A percentile compares a stretch with the other conserved stretches of the same genome.
phyloP scores from a whole-genome alignment of 35 echinoderm and acorn worm genomes.

The Strongylocentrotus purpuratus region DNA sequence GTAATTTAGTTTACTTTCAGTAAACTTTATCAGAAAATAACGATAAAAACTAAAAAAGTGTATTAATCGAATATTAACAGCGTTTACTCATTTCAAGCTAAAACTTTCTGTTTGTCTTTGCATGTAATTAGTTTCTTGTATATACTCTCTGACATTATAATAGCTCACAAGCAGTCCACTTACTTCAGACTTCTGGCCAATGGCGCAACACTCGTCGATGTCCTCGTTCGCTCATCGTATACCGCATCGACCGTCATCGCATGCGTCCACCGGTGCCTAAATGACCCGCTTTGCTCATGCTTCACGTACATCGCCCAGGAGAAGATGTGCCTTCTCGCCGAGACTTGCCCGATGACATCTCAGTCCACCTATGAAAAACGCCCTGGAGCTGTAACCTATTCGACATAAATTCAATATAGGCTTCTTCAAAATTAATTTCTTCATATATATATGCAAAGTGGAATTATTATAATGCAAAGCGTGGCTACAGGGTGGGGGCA shows the following conservation, averaged over 20 bases:
- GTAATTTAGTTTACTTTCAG: no score
- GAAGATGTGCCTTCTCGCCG: neutral
- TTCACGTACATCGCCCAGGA: neutral
- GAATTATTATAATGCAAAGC: no score
- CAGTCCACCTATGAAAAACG: neutral
- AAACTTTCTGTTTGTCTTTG: no score
- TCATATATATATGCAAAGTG: no score
- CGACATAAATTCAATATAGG: neutral
- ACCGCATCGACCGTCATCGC: neutral
- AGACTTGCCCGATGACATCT: neutral
- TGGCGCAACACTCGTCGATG: neutral
- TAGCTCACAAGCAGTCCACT: neutral
- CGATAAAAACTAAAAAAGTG: no score
- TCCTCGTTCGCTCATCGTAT: neutral
- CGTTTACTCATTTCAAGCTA: no score
- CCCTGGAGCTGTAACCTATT: neutral
- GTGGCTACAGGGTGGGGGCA: no score
- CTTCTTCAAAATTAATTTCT: no score
- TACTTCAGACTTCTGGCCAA: neutral
- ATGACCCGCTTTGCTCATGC: neutral
- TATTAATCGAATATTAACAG: no score
- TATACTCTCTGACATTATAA: neutral
- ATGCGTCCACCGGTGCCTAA: neutral
- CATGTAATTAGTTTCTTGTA: neutral
- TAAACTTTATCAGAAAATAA: no score